Evolutionary conservation across 2,797 vertebrate species (phyloP).

Genomic region (Mus spretus): DNA sequence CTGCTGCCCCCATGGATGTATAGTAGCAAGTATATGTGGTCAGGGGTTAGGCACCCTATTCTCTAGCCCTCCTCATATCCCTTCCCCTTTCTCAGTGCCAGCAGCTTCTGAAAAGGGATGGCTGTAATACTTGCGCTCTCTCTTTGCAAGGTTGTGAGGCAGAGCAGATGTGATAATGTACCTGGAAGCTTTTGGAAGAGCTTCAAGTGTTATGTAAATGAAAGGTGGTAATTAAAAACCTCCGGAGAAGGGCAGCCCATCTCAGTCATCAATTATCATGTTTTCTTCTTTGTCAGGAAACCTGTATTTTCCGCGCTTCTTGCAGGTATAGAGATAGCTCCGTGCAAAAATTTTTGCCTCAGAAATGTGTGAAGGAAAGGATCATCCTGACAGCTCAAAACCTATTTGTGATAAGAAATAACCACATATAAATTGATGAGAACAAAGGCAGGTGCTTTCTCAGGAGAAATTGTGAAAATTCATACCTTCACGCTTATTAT

Average conservation of each 20-base stretch:
- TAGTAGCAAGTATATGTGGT: not conserved
- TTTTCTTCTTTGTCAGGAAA: slow-evolving; percentile 83
- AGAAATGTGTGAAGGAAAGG: slow-evolving; percentile 78
- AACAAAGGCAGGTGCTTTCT: slow-evolving; percentile 79
- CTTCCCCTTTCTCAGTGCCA: slow-evolving; percentile 22
- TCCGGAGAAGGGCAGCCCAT: slow-evolving; percentile 79
- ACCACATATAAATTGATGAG: slow-evolving; percentile 76
- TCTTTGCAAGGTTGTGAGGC: slow-evolving; percentile 62
- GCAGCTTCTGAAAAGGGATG: slow-evolving; percentile 65
- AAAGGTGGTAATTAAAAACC: slow-evolving; percentile 86
- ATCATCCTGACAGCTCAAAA: slow-evolving; percentile 77
- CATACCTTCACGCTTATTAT: slow-evolving; percentile 60
- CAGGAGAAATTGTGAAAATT: slow-evolving; percentile 82
- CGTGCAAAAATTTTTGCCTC: slow-evolving; percentile 69
- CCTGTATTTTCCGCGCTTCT: slow-evolving; percentile 79
- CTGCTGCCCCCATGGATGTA: not conserved
- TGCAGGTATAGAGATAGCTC: slow-evolving; percentile 67
- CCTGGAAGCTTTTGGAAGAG: slow-evolving; percentile 80
- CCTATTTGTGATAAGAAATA: slow-evolving; percentile 80
- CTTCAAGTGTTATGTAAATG: slow-evolving; percentile 84
- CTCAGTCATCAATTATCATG: slow-evolving; percentile 84
- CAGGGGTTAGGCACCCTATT: not conserved
- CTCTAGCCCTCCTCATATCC: not conserved
- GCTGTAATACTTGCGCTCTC: slow-evolving; percentile 65
- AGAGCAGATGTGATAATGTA: slow-evolving; percentile 79